Evolutionary conservation across 2,797 vertebrate genomes (phyloP).

Genomic region (Salmo trutta): DNA sequence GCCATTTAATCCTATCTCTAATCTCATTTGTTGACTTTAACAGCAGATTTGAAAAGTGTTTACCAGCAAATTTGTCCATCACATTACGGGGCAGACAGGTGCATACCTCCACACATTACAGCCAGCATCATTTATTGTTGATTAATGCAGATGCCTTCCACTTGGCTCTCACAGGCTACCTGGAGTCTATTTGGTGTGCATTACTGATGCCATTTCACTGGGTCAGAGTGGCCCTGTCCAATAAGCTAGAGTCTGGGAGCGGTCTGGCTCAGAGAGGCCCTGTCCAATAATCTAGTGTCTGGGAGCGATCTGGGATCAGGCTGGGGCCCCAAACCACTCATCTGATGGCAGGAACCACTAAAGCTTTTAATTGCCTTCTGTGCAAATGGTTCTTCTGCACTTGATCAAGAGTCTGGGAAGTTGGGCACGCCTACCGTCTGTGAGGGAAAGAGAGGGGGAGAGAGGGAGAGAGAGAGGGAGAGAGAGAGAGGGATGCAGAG

Average conservation of each 20-base stretch:
- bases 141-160: conserved; percentile 87
- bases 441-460: conserved; percentile 19
- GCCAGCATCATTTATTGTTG: conserved; percentile 83
- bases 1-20: too few species aligned
- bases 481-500: too few species aligned
- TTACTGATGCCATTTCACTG: conserved; percentile 90
- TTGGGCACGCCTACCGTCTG: conserved; percentile 54
- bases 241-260: conserved; percentile 93
- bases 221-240: conserved; percentile 87
- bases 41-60: conserved; percentile 24
- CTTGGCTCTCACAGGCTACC: conserved; percentile 83
- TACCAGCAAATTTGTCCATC: conserved; percentile 61
- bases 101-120: conserved; percentile 76
- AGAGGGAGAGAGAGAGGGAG: conserved; percentile 23
- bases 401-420: conserved; percentile 80
- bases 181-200: conserved; percentile 92
- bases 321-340: conserved; percentile 87
- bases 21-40: too few species aligned
- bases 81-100: conserved; percentile 74
- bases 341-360: conserved; percentile 96
- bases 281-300: conserved; percentile 93
- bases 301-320: conserved; percentile 66
- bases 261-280: conserved; percentile 76
- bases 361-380: conserved; percentile 99
- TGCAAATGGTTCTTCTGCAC: conserved; percentile 90